phyloP scores from a whole-genome alignment of 2,888 invertebrate genomes.

The Eristalis intricaria region DNA sequence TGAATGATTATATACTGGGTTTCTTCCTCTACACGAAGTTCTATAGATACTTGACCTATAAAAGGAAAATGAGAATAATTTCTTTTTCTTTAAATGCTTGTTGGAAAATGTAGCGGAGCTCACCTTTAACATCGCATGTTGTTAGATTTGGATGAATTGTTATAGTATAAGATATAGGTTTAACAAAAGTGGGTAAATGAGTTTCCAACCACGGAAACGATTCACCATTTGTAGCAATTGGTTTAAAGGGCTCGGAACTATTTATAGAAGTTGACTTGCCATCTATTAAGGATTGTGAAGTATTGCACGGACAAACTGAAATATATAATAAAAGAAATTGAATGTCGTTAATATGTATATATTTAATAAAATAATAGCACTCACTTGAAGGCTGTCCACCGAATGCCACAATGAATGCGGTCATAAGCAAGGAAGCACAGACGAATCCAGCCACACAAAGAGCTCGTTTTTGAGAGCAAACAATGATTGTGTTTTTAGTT shows the following conservation, averaged over 20 bases:
- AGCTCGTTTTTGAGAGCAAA: slow-evolving; percentile 93
- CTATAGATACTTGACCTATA: slow-evolving; percentile 92
- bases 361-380: slow-evolving; percentile 70
- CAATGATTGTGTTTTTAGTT: slow-evolving; percentile 86
- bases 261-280: slow-evolving; percentile 85
- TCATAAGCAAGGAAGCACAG: slow-evolving; percentile 89
- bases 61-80: slow-evolving; percentile 61
- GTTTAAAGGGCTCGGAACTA: slow-evolving; percentile 84
- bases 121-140: slow-evolving; percentile 93
- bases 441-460: slow-evolving; percentile 90
- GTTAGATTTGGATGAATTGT: slow-evolving; percentile 96
- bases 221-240: slow-evolving; percentile 88
- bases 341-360: background rate
- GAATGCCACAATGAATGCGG: slow-evolving; percentile 94
- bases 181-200: slow-evolving; percentile 89
- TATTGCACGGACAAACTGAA: slow-evolving; percentile 87
- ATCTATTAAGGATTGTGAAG: slow-evolving; percentile 84
- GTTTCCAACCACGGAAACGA: slow-evolving; percentile 90
- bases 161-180: slow-evolving; percentile 92
- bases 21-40: slow-evolving; percentile 91
- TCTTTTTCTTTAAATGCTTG: background rate
- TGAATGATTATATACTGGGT: slow-evolving; percentile 92
- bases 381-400: slow-evolving; percentile 93
- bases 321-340: background rate
- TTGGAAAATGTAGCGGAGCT: background rate